These are phyloP conservation scores for Scolanthus callimorphus DNA, from an alignment of 92 coral and sea anemone genomes.

Conservation along the genomic window DNA sequence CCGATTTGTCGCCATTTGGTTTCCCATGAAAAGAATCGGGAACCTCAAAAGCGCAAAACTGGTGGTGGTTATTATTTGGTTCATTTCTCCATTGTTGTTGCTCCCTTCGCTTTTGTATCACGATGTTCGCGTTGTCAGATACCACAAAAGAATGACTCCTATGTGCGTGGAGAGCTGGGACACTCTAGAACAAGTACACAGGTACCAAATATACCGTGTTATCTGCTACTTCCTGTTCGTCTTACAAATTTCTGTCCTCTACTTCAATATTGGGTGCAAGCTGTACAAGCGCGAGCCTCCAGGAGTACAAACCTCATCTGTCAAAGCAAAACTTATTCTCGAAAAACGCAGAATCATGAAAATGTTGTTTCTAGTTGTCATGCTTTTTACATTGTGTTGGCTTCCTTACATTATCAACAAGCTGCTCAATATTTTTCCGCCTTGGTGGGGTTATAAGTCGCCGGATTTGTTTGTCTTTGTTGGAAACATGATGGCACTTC, in stretches of 20 bases:
- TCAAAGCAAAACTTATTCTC: conserved; percentile 42
- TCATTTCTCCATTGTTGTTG: conserved; percentile 67
- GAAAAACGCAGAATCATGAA: conserved; percentile 67
- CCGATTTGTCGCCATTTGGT: conserved; percentile 68
- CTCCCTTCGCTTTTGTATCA: conserved; percentile 67
- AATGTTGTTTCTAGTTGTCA: conserved; percentile 71
- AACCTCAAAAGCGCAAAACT: conserved; percentile 40
- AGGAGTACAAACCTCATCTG: conserved; percentile 55
- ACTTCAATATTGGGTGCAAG: conserved; percentile 52
- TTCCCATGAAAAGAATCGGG: conserved; percentile 55
- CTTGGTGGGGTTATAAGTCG: conserved; percentile 29
- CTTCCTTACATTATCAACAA: conserved; percentile 80
- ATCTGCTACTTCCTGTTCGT: conserved; percentile 65
- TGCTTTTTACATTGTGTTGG: conserved; percentile 70
- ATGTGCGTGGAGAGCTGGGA: conserved; percentile 72
- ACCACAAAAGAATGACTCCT: conserved; percentile 22
- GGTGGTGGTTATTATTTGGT: conserved; percentile 60
- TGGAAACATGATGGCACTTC: conserved; percentile 68
- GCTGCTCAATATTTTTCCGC: conserved; percentile 62
- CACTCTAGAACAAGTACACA: conserved; percentile 27
- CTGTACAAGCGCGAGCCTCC: conserved; percentile 72
- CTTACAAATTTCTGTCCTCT: conserved; percentile 69
- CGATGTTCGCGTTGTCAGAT: conserved; percentile 18
- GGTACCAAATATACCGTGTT: conserved; percentile 61
- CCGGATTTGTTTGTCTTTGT: conserved; percentile 72